Evolutionary conservation across 64 coral and sea anemone genomes (phyloP).

Genomic region (Exaiptasia diaphana): DNA sequence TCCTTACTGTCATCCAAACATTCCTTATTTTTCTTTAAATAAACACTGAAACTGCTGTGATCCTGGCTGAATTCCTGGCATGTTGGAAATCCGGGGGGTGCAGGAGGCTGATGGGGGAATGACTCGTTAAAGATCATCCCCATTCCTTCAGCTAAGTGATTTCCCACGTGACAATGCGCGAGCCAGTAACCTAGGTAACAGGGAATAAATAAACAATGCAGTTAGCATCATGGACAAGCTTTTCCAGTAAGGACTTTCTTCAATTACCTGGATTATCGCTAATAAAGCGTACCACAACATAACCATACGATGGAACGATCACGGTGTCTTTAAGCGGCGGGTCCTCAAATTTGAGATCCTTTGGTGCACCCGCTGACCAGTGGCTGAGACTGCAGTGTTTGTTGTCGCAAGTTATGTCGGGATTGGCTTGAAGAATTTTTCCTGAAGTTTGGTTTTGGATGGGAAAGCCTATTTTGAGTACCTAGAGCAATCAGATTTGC

Average conservation of each 20-base stretch:
- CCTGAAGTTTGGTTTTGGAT: slow-evolving; percentile 22
- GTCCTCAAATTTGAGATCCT: not conserved
- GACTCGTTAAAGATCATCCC: slow-evolving; percentile 44
- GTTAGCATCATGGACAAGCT: not conserved
- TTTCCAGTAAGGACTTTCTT: not conserved
- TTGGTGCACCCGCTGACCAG: slow-evolving; percentile 2
- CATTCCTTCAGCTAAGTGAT: slow-evolving; percentile 49
- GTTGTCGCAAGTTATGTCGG: slow-evolving; percentile 54
- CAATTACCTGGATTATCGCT: slow-evolving; percentile 44
- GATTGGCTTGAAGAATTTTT: slow-evolving; percentile 7
- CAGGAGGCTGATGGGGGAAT: slow-evolving; percentile 19
- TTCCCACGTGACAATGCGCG: slow-evolving; percentile 53
- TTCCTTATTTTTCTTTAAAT: slow-evolving; percentile 33
- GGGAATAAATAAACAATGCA: not conserved
- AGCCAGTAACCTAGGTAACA: slow-evolving; percentile 48
- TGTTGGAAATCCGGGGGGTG: slow-evolving; percentile 42
- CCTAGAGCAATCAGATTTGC: too few relatives aligned
- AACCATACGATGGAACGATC: slow-evolving; percentile 39
- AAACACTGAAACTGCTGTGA: slow-evolving; percentile 5
- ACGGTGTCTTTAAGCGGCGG: slow-evolving; percentile 58
- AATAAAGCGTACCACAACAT: slow-evolving; percentile 31
- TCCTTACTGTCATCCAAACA: slow-evolving; percentile 24
- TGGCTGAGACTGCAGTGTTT: slow-evolving; percentile 6
- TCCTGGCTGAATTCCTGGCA: slow-evolving; percentile 31
- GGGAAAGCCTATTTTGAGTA: slow-evolving; percentile 51